Evolutionary conservation across 2,888 invertebrate genomes (phyloP).

Genomic region (Hoplodrina ambigua): DNA sequence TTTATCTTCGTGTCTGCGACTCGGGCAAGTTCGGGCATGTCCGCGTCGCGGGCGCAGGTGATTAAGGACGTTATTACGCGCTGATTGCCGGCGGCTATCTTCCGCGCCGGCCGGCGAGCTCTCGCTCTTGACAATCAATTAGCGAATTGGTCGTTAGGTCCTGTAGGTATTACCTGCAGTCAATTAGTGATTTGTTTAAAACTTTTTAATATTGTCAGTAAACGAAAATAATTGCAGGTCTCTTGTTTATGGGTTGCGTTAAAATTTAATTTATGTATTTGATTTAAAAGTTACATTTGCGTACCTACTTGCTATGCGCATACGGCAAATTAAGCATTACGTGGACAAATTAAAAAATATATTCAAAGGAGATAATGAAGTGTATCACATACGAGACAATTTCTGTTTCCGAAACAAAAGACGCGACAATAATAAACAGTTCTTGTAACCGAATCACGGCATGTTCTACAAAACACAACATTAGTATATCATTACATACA

Average conservation of each 20-base stretch:
- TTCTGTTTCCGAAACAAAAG: background rate
- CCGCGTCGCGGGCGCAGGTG: constrained; percentile 10
- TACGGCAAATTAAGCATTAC: background rate
- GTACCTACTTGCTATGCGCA: background rate
- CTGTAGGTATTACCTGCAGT: background rate
- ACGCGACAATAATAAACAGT: background rate
- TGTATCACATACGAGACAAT: background rate
- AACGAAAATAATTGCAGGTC: constrained; percentile 18
- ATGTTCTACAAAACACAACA: constrained; percentile 7
- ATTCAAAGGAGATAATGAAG: background rate
- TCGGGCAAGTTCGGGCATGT: constrained; percentile 6
- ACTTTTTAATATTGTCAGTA: constrained; percentile 17
- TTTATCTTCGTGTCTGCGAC: constrained; percentile 4
- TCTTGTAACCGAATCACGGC: constrained; percentile 28
- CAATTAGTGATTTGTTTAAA: constrained; percentile 16
- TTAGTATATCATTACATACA: constrained; percentile 44
- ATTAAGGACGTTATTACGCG: constrained; percentile 12
- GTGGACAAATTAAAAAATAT: background rate
- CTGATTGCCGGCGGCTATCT: constrained; percentile 9
- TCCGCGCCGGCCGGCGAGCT: background rate
- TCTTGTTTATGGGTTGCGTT: constrained; percentile 17
- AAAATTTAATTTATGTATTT: constrained; percentile 1
- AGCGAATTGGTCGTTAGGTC: constrained; percentile 13
- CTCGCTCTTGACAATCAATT: constrained; percentile 27
- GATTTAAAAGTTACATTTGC: background rate